Percentiles rank a stretch among this genome's conserved stretches.
Evolutionary conservation across 2,113 vertebrate genomes (phyloP).

Genomic region (Corythornis cristatus): DNA sequence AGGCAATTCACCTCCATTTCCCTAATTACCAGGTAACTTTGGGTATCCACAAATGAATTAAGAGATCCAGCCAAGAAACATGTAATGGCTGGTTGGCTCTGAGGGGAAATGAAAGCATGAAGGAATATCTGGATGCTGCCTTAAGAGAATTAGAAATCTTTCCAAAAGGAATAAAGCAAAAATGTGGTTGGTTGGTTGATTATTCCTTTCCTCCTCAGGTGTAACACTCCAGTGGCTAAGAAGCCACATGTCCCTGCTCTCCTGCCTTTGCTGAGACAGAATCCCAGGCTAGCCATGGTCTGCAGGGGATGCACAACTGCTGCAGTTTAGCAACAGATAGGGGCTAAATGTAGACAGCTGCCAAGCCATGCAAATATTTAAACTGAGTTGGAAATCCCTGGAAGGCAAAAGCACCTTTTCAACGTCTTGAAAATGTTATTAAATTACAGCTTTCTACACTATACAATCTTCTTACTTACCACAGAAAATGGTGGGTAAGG

Average conservation of each 20-base stretch:
- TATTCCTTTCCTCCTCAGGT: background rate
- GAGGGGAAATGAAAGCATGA: background rate
- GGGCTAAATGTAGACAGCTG: background rate
- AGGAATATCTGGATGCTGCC: background rate
- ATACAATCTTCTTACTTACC: background rate
- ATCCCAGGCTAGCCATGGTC: background rate
- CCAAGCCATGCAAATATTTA: background rate
- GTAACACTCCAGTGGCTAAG: background rate
- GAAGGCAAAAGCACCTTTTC: background rate
- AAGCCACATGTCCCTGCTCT: background rate
- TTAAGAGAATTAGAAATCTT: background rate
- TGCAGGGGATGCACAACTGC: background rate
- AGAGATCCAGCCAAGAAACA: background rate
- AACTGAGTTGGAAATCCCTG: background rate
- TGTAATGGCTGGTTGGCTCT: background rate
- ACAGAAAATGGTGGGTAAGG: background rate
- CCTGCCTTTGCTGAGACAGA: background rate
- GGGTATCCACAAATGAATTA: background rate
- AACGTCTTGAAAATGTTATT: background rate
- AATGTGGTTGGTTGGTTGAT: no score
- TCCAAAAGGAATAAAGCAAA: background rate
- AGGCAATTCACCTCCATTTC: background rate
- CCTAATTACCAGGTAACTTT: background rate
- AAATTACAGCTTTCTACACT: constrained; percentile 29
- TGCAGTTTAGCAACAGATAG: background rate